Base-by-base conservation (phyloP, 2,113 vertebrate species). In the Herpailurus yagouaroundi region DNA sequence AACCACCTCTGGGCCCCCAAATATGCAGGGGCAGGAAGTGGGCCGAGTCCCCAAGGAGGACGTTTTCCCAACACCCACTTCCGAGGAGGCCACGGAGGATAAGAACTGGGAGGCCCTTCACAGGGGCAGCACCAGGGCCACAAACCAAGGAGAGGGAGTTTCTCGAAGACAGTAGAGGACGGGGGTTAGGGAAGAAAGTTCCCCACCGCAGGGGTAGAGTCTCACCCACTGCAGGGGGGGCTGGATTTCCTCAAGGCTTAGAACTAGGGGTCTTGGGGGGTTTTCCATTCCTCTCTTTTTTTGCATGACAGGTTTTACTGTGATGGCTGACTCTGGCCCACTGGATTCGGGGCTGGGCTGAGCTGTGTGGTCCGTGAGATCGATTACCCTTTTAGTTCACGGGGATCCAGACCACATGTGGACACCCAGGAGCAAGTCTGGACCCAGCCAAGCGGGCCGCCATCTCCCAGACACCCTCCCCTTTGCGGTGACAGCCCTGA, bases 381-480 rank as follows among this genome's bases (percentile, higher is more conserved):
- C 16, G n/a, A 50, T 55, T n/a, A 38, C 27, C 48, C 25, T 74
- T 41, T 38, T 29, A 64, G 73, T 57, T 94, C 29, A 18, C 7
- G 19, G 66, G 50, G 68, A 41, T 86, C 50, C 19, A 57, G 93
- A 38, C 68, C 63, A 83, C 60, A 73, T 7, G n/a, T 0, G 21
- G n/a, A 57, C 18, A 41, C n/a, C 29, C 31, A 60, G 41, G 38
- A 81, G 69, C 55, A 50, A 74, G 66, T 84, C 82, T 86, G 66
- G 31, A 18, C n/a, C 52, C 8, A 1, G 3, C 0, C 2, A 31
- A 45, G 18, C 1, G 38, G 38, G 81, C 9, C 0, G 1, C 31
- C 18, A 5, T 19, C 55, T 90, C 66, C 84, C 41, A n/a, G n/a
- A 77, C 19, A 71, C 5, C 45, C 41, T 80, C 25, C 15, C 12